Base-by-base conservation (phyloP, 2,797 vertebrate species). In the Pagetopsis macropterus region DNA sequence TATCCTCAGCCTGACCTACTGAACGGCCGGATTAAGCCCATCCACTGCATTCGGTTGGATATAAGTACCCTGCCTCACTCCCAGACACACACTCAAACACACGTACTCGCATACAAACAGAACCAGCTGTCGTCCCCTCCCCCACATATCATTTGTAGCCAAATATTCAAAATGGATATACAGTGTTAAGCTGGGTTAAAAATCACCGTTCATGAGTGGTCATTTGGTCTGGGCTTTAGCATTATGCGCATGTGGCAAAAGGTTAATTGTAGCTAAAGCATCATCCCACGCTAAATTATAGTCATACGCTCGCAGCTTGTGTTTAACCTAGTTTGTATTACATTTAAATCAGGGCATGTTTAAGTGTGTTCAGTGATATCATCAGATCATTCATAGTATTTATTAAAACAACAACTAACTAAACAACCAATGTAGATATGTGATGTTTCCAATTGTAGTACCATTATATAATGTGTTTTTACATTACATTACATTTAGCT, bases 1-100 rank as follows among this genome's bases (percentile, higher is more conserved):
- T 70, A 81, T 89, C 83, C 71, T 69, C 68, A 71, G 58, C 60
- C 41, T 91, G 91, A 92, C 92, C 92, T 85, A 91, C 76, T 92
- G 91, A 92, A 91, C 63, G 41, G 76, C 67, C 46, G 82, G 92
- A 93, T 93, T 93, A 93, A 87, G 65, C 73, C 84, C 87, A 88
- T 92, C 89, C 90, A 89, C 86, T 88, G 79, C 84, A 82, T 84
- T 88, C 62, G 37, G 65, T 73, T 55, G 79, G 88, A 85, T 76
- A 91, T 88, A 92, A 83, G 60, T 71, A 65, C 65, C 44, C 69
- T 40, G 7, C 15, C 52, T 15, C 19, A 15, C 65, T 14, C 65
- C 58, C 55, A 12, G 72, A 45, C 67, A 41, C 68, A 4, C 75
- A 49, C 58, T 74, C 58, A 62, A 7, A 67, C 70, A 37, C 65